Percentiles rank a stretch among this genome's conserved stretches.
These are phyloP conservation scores for Yponomeuta sedellus DNA, from an alignment of 2,888 invertebrate species.

Conservation along the genomic window DNA sequence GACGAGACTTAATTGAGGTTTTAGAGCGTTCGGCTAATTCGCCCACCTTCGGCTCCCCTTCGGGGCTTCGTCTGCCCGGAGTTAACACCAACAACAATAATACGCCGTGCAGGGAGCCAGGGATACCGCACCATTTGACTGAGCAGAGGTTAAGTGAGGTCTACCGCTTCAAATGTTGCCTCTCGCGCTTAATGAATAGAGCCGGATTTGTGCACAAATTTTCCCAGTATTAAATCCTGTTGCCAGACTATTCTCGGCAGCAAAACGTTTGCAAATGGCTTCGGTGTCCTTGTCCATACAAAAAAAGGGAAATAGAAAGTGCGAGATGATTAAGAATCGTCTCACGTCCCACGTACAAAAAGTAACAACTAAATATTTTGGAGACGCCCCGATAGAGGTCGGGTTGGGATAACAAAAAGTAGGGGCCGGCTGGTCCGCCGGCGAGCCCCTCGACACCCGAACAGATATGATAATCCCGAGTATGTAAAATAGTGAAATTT, in stretches of 20 bases:
- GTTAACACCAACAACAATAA: slow-evolving; percentile 49
- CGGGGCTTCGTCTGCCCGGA: slow-evolving; percentile 53
- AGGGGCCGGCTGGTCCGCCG: slow-evolving; percentile 39
- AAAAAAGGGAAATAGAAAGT: slow-evolving; percentile 23
- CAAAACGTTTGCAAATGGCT: not conserved
- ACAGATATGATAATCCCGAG: slow-evolving; percentile 74
- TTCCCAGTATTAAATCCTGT: not conserved
- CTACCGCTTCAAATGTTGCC: slow-evolving; percentile 37
- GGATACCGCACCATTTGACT: slow-evolving; percentile 15
- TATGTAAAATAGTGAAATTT: slow-evolving; percentile 77
- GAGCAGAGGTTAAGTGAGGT: slow-evolving; percentile 53
- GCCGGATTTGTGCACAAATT: slow-evolving; percentile 11
- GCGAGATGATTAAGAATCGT: slow-evolving; percentile 59
- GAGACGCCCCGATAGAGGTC: slow-evolving; percentile 68
- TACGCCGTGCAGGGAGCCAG: slow-evolving; percentile 28
- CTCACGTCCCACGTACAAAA: slow-evolving; percentile 71
- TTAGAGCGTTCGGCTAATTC: slow-evolving; percentile 72
- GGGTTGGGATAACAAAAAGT: slow-evolving; percentile 71
- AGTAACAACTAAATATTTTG: slow-evolving; percentile 75
- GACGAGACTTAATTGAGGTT: slow-evolving; percentile 77
- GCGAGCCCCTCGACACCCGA: slow-evolving; percentile 54
- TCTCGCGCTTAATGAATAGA: slow-evolving; percentile 22
- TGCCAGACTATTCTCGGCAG: not conserved
- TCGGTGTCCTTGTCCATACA: slow-evolving; percentile 1
- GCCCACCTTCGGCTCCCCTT: slow-evolving; percentile 66